Base-by-base conservation (phyloP, 2,113 vertebrate species). In the Lichenostomus cassidix region DNA sequence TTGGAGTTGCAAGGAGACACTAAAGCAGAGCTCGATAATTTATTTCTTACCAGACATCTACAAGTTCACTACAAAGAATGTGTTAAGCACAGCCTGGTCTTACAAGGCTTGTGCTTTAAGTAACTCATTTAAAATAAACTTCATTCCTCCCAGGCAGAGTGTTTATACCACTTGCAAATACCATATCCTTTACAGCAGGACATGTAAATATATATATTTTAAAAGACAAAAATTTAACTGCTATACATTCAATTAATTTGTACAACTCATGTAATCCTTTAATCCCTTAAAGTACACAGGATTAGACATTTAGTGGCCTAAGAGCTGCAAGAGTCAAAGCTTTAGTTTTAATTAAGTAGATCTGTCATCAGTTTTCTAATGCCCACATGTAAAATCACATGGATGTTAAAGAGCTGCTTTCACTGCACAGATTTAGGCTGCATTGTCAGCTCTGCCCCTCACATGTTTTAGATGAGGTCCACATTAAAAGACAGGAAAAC, bases 271-370 rank as follows among this genome's bases (percentile, higher is more conserved):
- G 27, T 59, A 87, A 82, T 62, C 17, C 60, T 89, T 81, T 92
- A 89, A 89, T 91, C 84, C 56, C 28, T 76, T 80, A 80, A 75
- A 92, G 49, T 41, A 39, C 44, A 65, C n/a, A 62, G 62, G 79
- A 69, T 91, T 85, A 75, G 41, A 91, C 50, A 46, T 31, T 87
- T 53, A 67, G 59, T 52, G 35, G 56, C 58, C 56, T 59, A 78
- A 91, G 39, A 75, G 55, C 27, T 58, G 41, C 47, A 64, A 35
- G 52, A 47, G 62, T 10, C 47, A 89, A 89, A 62, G 50, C 90
- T 82, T 59, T 49, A 77, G 52, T 63, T 84, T 77, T 87, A 73
- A 81, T 81, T 90, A 82, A 89, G 56, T 71, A 62, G 74, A 68
- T 91, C 44, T 92, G 49, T 55, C 60, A 69, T 19, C 13, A 1